These are phyloP conservation scores for Danio jaintianensis DNA, from an alignment of 2,797 vertebrate genomes.

Conservation along the genomic window DNA sequence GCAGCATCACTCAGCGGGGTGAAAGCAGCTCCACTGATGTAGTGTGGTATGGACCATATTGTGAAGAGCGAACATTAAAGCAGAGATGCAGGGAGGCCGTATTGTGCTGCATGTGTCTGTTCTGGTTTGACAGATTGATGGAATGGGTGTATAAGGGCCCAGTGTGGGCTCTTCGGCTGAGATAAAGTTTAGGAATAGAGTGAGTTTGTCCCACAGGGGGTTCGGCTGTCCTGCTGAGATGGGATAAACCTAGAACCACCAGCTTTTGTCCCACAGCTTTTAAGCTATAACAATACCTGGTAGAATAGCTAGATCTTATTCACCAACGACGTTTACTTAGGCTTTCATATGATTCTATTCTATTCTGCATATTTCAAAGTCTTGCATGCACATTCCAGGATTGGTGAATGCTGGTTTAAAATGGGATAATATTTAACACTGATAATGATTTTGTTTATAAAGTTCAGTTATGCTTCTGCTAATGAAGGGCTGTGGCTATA, in stretches of 20 bases:
- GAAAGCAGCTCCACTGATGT: conserved; percentile 79
- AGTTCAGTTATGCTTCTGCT: background rate
- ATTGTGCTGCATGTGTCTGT: conserved; percentile 90
- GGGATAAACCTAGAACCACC: conserved; percentile 84
- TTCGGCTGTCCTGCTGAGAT: conserved; percentile 81
- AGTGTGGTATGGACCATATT: conserved; percentile 90
- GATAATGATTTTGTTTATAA: background rate
- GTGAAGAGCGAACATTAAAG: conserved; percentile 71
- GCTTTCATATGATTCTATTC: conserved; percentile 30
- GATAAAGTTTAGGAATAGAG: conserved; percentile 80
- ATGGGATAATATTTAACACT: background rate
- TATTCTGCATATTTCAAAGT: conserved; percentile 26
- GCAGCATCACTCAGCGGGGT: conserved; percentile 68
- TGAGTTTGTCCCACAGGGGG: conserved; percentile 80
- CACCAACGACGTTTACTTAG: conserved; percentile 53
- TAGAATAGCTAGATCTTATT: conserved; percentile 77
- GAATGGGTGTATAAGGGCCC: conserved; percentile 88
- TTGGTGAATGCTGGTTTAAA: background rate
- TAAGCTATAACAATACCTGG: conserved; percentile 85
- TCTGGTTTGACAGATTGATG: conserved; percentile 93
- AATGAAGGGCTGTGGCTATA: background rate
- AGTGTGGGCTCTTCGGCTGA: conserved; percentile 78
- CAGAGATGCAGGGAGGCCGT: conserved; percentile 77
- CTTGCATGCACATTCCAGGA: conserved; percentile 1
- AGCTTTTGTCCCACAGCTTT: conserved; percentile 87